Percentiles rank a stretch among this genome's conserved stretches.
Evolutionary conservation across 37 sponge, comb jelly and placozoan genomes (phyloP).

Genomic region (Halisarca cf. caerulea): DNA sequence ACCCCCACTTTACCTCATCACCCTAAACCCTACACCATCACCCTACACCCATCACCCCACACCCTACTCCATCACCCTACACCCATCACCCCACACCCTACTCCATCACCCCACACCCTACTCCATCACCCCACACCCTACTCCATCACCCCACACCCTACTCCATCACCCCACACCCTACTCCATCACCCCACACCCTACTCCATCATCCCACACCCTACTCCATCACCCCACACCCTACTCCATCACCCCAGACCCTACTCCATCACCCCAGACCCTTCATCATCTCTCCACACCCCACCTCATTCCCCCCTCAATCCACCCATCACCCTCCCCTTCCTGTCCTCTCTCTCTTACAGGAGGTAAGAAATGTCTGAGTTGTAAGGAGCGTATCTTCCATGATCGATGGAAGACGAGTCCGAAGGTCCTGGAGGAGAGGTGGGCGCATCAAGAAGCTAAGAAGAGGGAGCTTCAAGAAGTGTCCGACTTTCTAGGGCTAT

Average conservation of each 20-base stretch:
- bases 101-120: background rate
- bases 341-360: conserved; percentile 29
- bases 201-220: background rate
- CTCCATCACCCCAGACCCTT: background rate
- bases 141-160: background rate
- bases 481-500: conserved; percentile 85
- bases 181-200: background rate
- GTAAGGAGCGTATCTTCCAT: conserved; percentile 87
- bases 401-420: conserved; percentile 84
- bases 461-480: conserved; percentile 91
- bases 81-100: background rate
- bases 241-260: background rate
- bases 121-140: background rate
- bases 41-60: too few relatives aligned
- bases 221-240: background rate
- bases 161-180: background rate
- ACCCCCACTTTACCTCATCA: too few relatives aligned
- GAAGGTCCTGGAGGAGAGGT: conserved; percentile 81
- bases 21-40: too few relatives aligned
- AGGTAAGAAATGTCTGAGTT: conserved; percentile 88
- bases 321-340: background rate
- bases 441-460: conserved; percentile 92
- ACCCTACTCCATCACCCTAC: background rate
- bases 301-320: background rate
- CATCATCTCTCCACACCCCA: background rate